A percentile compares a stretch with the other conserved stretches of the same genome.
Conservation (phyloP, 1,140 invertebrate species). For the Hycleus cichorii region DNA sequence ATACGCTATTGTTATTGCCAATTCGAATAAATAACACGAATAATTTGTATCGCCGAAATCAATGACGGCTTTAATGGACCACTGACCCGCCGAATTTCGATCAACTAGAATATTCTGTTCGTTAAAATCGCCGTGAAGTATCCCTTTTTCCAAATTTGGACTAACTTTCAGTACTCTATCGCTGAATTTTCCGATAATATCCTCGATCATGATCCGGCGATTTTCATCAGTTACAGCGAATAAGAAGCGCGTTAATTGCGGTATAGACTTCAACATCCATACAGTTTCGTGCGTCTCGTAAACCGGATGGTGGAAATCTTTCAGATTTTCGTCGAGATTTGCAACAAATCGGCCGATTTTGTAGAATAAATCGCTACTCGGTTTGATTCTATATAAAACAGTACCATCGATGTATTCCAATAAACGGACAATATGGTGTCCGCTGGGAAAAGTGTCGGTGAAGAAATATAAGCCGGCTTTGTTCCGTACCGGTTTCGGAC, state of each 20-base stretch:
- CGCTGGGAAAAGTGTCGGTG: slow-evolving; percentile 45
- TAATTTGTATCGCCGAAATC: slow-evolving; percentile 78
- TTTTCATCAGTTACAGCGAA: slow-evolving; percentile 56
- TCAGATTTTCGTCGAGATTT: slow-evolving; percentile 56
- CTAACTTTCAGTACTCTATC: slow-evolving; percentile 51
- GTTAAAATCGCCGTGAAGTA: slow-evolving; percentile 86
- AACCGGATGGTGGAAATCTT: slow-evolving; percentile 62
- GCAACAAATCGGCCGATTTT: slow-evolving; percentile 63
- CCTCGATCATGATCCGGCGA: slow-evolving; percentile 50
- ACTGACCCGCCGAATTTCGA: slow-evolving; percentile 38
- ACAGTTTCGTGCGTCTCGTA: slow-evolving; percentile 55
- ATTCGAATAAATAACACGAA: slow-evolving; percentile 69
- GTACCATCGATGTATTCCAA: slow-evolving; percentile 66
- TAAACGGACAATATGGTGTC: slow-evolving; percentile 60
- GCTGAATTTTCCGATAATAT: slow-evolving; percentile 62
- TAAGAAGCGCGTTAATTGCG: slow-evolving; percentile 61
- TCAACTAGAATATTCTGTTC: slow-evolving; percentile 78
- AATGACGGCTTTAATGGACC: slow-evolving; percentile 56
- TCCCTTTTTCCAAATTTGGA: slow-evolving; percentile 55
- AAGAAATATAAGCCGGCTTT: slow-evolving; percentile 55
- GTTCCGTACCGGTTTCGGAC: slow-evolving; percentile 61
- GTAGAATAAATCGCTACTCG: slow-evolving; percentile 53
- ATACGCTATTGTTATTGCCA: slow-evolving; percentile 76
- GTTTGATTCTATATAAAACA: slow-evolving; percentile 53
- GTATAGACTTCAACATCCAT: slow-evolving; percentile 65